Evolutionary conservation across 2,797 vertebrate species (phyloP), one percentile per base, ranked within the genome.

Genomic region (Propithecus deckenii): DNA sequence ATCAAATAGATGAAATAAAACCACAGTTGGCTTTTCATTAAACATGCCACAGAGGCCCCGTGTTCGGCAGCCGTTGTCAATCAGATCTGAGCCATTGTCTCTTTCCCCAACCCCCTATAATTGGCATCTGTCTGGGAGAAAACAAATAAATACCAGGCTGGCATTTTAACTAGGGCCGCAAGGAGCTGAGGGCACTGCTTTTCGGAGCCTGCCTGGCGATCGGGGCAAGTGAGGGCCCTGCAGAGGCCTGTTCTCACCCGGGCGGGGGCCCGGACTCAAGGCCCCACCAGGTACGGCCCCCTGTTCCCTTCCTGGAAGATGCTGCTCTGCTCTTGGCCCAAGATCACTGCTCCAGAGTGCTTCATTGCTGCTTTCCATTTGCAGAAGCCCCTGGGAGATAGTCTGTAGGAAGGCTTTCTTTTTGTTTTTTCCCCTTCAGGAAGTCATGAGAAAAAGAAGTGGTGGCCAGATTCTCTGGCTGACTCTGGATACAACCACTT

Each of bases 1-100:
- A 98, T 94, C 96, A 94, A 98, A 98, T 83, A 97, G 96, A 96
- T 95, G 95, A 98, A 97, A 97, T 98, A 97, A 98, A 98, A 98
- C 98, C 97, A 96, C 92, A 97, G 65, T 96, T 80, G 98, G 76
- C 92, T 98, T 98, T 98, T 98, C 97, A 97, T 97, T 98, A 98
- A 98, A 97, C 97, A 96, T 94, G 97, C 94, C 94, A 96, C 98
- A 98, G 98, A 97, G 95, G 96, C 92, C 72, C 93, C 91, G 98
- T 95, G 89, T 97, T 97, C 35, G 38, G 95, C 98, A 98, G 85
- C 46, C 89, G 0, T 96, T 98, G 96, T 97, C 98, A 98, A 79
- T 98, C 98, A 98, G 75, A 96, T 69, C 30, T 87, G 78, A 85
- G 63, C 80, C 95, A 95, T 92, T 98, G 94, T 97, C 97, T 93